Conservation (phyloP, 2,113 vertebrate genomes). For the Percina caprodes region DNA sequence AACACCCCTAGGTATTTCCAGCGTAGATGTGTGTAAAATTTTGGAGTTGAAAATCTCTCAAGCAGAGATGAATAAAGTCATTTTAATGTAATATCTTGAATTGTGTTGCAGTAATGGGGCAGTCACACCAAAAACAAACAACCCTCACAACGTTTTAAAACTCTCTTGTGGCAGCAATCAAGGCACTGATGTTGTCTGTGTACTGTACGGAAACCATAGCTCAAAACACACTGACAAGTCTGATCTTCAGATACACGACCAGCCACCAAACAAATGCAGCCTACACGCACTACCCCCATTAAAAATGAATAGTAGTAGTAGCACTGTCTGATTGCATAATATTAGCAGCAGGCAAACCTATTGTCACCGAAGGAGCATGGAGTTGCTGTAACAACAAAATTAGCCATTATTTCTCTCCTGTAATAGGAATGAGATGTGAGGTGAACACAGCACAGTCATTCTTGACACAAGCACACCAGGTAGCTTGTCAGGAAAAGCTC, state of each 20-base stretch:
- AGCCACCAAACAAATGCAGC: too few species aligned
- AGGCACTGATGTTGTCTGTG: too few species aligned
- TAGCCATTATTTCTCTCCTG: conserved; percentile 43
- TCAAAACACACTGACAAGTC: too few species aligned
- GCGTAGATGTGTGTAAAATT: not conserved
- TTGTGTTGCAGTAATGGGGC: not conserved
- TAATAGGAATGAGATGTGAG: conserved; percentile 30
- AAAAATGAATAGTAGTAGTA: not conserved
- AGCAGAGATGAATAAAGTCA: not conserved
- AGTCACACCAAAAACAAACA: too few species aligned
- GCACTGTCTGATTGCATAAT: conserved; percentile 15
- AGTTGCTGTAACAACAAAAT: conserved; percentile 40
- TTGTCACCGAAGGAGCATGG: conserved; percentile 19
- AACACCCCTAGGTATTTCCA: too few species aligned
- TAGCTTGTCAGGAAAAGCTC: not conserved
- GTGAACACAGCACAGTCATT: conserved; percentile 4
- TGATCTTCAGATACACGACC: too few species aligned
- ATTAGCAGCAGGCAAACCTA: conserved; percentile 34
- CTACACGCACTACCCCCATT: too few species aligned
- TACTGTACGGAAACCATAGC: too few species aligned
- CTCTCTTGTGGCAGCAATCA: too few species aligned
- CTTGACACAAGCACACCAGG: not conserved
- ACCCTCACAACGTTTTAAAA: too few species aligned
- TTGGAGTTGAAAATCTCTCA: not conserved
- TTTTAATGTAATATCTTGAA: not conserved